A percentile compares a stretch with the other conserved stretches of the same genome.
These are phyloP conservation scores for Engraulis encrasicolus DNA, from an alignment of 2,113 vertebrate species.

Conservation along the genomic window DNA sequence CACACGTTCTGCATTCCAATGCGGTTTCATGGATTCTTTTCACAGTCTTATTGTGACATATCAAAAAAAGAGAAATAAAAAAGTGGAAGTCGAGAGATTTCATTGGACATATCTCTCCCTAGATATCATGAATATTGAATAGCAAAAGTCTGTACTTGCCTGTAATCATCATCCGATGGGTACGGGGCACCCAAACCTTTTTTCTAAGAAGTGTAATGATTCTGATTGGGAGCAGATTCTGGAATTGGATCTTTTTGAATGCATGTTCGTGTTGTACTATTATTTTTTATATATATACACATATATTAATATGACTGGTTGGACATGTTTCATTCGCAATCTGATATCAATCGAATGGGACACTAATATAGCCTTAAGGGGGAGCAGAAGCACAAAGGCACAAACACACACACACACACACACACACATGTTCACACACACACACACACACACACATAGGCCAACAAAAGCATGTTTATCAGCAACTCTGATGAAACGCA, in stretches of 20 bases:
- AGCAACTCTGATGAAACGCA: neutral
- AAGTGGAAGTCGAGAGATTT: neutral
- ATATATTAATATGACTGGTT: neutral
- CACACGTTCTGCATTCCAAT: neutral
- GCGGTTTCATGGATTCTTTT: neutral
- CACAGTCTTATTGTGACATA: neutral
- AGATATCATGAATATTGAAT: conserved; percentile 3
- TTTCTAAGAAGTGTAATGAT: conserved; percentile 6
- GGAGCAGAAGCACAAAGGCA: neutral
- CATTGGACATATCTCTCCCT: conserved; percentile 17
- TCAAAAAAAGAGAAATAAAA: neutral
- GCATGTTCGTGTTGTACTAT: neutral
- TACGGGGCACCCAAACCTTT: neutral
- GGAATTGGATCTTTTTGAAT: conserved; percentile 12
- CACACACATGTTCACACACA: conserved; percentile 34
- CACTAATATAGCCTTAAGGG: conserved; percentile 1
- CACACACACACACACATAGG: neutral
- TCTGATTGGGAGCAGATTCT: conserved; percentile 11
- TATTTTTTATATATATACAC: too few relatives aligned
- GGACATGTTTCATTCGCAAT: neutral
- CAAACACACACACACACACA: neutral
- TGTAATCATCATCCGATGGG: neutral
- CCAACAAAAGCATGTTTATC: conserved; percentile 17
- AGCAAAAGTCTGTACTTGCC: conserved; percentile 21
- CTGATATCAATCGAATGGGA: conserved; percentile 49